phyloP scores from a whole-genome alignment of 2,888 invertebrate genomes.

The Drosophila fungiperda region DNA sequence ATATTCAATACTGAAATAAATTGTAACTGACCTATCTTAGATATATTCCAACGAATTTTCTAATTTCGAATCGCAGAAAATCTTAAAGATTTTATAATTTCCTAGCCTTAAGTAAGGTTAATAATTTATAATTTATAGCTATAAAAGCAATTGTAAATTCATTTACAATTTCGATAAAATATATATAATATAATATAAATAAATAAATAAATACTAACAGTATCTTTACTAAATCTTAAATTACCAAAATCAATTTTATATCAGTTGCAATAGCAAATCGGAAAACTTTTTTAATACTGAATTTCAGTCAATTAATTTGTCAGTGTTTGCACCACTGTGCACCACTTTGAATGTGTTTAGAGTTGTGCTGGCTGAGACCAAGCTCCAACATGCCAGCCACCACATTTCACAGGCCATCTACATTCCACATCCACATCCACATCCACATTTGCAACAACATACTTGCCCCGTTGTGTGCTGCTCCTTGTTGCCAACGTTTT shows the following conservation, averaged over 20 bases:
- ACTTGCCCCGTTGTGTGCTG: conserved; percentile 8
- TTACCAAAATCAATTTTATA: too few species aligned
- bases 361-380: conserved; percentile 36
- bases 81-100: too few species aligned
- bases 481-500: conserved; percentile 47
- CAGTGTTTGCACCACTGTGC: conserved; percentile 38
- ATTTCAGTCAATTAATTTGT: background rate
- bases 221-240: too few species aligned
- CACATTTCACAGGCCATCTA: conserved; percentile 27
- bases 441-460: conserved; percentile 8
- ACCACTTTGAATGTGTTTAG: conserved; percentile 51
- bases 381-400: conserved; percentile 7
- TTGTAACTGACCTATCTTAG: background rate
- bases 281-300: background rate
- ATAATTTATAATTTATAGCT: background rate
- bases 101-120: background rate
- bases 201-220: too few species aligned
- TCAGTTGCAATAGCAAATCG: too few species aligned
- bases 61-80: too few species aligned
- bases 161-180: background rate
- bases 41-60: background rate
- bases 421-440: conserved; percentile 21
- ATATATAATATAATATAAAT: too few species aligned
- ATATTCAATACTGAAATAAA: background rate
- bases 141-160: background rate